Evolutionary conservation across 2,797 vertebrate genomes (phyloP).

Genomic region (Chaenodraco wilsoni): DNA sequence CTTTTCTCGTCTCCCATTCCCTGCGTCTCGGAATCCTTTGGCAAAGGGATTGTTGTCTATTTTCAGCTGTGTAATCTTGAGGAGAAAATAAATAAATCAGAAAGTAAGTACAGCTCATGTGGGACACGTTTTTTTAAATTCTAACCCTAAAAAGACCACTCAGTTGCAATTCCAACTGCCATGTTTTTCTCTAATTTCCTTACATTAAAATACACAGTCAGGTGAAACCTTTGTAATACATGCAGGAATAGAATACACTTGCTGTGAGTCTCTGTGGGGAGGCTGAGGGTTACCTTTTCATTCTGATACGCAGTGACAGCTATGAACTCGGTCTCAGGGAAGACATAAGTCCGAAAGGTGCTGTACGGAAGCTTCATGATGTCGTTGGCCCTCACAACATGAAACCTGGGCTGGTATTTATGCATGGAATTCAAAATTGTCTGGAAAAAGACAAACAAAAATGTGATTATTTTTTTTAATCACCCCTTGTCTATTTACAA

Average conservation of each 20-base stretch:
- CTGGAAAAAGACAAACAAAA: constrained; percentile 69
- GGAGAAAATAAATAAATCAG: not conserved
- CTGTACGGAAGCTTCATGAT: constrained; percentile 96
- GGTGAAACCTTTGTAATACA: not conserved
- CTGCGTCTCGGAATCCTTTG: constrained; percentile 97
- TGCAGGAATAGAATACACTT: not conserved
- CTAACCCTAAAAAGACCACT: not conserved
- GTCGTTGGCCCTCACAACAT: constrained; percentile 94
- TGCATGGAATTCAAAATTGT: constrained; percentile 99
- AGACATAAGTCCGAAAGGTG: constrained; percentile 96
- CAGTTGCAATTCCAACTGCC: too few relatives aligned
- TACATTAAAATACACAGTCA: not conserved
- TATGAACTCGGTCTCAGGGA: constrained; percentile 96
- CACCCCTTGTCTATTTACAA: too few relatives aligned
- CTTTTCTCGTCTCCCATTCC: constrained; percentile 95
- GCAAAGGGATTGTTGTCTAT: constrained; percentile 99
- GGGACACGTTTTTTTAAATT: not conserved
- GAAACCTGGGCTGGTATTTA: constrained; percentile 96
- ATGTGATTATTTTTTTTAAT: not conserved
- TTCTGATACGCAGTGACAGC: constrained; percentile 98
- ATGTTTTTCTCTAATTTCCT: not conserved
- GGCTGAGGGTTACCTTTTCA: constrained; percentile 88
- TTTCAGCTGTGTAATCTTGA: constrained; percentile 93
- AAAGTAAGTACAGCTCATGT: not conserved
- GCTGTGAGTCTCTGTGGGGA: not conserved